Conservation (phyloP, 92 coral and sea anemone genomes). For the Micromussa lordhowensis region DNA sequence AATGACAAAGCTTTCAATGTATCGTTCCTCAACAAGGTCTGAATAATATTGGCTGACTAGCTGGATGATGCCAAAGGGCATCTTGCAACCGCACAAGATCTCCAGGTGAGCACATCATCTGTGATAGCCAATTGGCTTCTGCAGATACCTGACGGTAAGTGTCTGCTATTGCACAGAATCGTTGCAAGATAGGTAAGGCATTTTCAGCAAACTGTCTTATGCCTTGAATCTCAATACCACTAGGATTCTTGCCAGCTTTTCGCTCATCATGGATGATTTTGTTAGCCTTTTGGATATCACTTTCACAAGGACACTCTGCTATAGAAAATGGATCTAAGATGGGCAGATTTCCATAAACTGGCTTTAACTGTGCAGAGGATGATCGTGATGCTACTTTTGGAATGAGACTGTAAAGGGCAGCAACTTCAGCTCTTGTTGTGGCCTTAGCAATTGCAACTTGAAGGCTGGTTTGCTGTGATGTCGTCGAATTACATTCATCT, state of each 20-base stretch:
- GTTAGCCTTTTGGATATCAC: slow-evolving; percentile 11
- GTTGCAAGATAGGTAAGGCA: slow-evolving; percentile 29
- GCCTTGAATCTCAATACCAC: slow-evolving; percentile 24
- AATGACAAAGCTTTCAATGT: slow-evolving; percentile 41
- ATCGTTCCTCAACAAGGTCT: slow-evolving; percentile 51
- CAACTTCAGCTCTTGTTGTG: slow-evolving; percentile 51
- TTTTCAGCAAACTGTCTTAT: slow-evolving; percentile 38
- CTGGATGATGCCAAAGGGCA: slow-evolving; percentile 45
- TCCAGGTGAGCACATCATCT: slow-evolving; percentile 11
- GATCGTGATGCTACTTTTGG: background rate
- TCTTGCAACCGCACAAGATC: slow-evolving; percentile 30
- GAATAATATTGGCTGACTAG: slow-evolving; percentile 19
- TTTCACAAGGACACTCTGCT: slow-evolving; percentile 31
- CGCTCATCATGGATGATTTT: slow-evolving; percentile 9
- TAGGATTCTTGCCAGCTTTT: slow-evolving; percentile 38
- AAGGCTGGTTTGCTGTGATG: slow-evolving; percentile 5
- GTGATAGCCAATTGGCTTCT: slow-evolving; percentile 47
- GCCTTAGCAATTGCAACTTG: slow-evolving; percentile 25
- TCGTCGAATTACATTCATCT: background rate
- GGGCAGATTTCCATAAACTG: slow-evolving; percentile 1
- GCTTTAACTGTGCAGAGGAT: background rate
- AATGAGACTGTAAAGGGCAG: slow-evolving; percentile 29
- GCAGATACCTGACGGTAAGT: slow-evolving; percentile 27
- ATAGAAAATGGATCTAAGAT: slow-evolving; percentile 35
- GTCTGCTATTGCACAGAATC: slow-evolving; percentile 6